Conservation (phyloP, 2,888 invertebrate species). For the Rhodophaea formosa region DNA sequence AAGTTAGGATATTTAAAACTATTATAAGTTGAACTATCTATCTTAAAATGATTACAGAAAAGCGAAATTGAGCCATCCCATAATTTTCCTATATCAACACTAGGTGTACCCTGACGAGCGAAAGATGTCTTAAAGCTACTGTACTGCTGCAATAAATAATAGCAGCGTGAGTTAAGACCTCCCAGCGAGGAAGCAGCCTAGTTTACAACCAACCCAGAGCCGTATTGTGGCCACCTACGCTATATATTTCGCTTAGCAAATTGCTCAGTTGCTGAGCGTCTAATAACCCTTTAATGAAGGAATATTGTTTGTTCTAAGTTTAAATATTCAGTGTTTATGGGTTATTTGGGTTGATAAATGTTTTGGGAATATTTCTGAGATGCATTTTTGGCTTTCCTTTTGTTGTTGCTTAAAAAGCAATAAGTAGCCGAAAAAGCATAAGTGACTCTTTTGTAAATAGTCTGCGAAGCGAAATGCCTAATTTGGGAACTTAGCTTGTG, state of each 20-base stretch:
- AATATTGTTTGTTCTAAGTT: constrained; percentile 33
- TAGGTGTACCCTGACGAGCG: not conserved
- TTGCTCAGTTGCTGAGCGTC: constrained; percentile 71
- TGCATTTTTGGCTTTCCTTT: not conserved
- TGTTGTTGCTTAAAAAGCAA: too few relatives aligned
- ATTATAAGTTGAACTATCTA: too few relatives aligned
- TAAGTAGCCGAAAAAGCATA: too few relatives aligned
- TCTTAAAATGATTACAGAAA: not conserved
- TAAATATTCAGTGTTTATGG: not conserved
- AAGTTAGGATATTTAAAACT: too few relatives aligned
- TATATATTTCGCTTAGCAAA: constrained; percentile 78
- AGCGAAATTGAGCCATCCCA: not conserved
- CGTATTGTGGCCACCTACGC: constrained; percentile 75
- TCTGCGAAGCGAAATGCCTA: too few relatives aligned
- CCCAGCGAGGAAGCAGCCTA: constrained; percentile 74
- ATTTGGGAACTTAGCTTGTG: too few relatives aligned
- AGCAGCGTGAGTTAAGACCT: constrained; percentile 75
- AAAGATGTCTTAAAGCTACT: constrained; percentile 46
- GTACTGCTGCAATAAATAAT: constrained; percentile 75
- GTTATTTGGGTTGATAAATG: not conserved
- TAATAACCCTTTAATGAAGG: constrained; percentile 79
- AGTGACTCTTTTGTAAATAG: too few relatives aligned
- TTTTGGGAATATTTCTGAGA: not conserved
- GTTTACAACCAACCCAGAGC: constrained; percentile 68
- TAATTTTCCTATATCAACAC: not conserved